Percentiles rank a stretch among this genome's conserved stretches.
phyloP scores from a whole-genome alignment of 2,113 vertebrate genomes.

The Cnemophilus loriae region DNA sequence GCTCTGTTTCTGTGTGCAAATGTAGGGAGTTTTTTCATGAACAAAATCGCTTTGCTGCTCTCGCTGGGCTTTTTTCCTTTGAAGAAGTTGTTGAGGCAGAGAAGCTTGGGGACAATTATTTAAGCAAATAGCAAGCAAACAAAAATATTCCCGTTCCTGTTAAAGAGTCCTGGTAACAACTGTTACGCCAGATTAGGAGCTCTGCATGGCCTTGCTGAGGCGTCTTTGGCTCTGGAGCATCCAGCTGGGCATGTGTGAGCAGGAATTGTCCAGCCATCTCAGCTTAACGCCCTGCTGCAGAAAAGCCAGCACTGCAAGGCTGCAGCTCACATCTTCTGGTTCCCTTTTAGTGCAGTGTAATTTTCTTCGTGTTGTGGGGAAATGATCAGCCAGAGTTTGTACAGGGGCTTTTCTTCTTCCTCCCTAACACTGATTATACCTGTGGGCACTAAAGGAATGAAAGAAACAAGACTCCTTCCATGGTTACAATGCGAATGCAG shows the following conservation, averaged over 20 bases:
- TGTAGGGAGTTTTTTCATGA: accelerated
- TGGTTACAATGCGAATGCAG: not conserved
- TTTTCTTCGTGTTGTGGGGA: not conserved
- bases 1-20: not conserved
- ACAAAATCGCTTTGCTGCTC: not conserved
- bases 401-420: not conserved
- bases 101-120: not conserved
- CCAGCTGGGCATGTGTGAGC: accelerated
- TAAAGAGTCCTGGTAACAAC: not conserved
- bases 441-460: not conserved
- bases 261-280: not conserved
- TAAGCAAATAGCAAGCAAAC: not conserved
- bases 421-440: not conserved
- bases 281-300: not conserved
- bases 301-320: not conserved
- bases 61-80: not conserved
- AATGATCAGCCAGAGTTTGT: not conserved
- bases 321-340: not conserved
- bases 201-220: not conserved
- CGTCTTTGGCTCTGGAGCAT: not conserved
- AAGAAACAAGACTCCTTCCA: not conserved
- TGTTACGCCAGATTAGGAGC: accelerated
- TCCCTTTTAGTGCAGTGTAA: not conserved
- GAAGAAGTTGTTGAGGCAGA: not conserved
- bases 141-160: not conserved